Percentiles rank a stretch among this genome's conserved stretches.
These are phyloP conservation scores for Panonychus citri DNA, from an alignment of 1,140 invertebrate species.

Conservation along the genomic window DNA sequence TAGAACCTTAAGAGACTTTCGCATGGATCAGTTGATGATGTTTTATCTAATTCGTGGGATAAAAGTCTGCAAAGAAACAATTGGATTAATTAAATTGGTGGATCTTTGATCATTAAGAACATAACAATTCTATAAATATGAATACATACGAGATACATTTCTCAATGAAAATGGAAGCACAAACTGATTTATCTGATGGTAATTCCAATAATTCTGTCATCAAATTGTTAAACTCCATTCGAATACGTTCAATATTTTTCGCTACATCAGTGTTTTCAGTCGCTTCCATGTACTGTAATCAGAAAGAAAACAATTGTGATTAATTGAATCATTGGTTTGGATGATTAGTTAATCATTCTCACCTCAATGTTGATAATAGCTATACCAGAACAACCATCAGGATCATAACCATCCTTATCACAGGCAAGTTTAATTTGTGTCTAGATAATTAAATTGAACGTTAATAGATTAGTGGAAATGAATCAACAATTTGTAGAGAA, in stretches of 20 bases:
- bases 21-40: neutral
- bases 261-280: neutral
- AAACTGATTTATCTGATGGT: slow-evolving; percentile 1
- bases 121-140: too few species aligned
- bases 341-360: neutral
- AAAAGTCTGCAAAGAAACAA: too few species aligned
- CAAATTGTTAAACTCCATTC: neutral
- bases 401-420: slow-evolving; percentile 5
- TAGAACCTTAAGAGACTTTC: neutral
- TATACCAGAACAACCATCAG: slow-evolving; percentile 5
- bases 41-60: neutral
- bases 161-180: neutral
- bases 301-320: neutral
- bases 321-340: neutral
- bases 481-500: neutral
- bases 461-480: slow-evolving; percentile 1
- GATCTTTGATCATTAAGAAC: too few species aligned
- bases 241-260: slow-evolving; percentile 6
- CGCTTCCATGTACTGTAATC: slow-evolving; percentile 6
- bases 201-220: neutral
- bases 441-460: neutral
- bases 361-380: slow-evolving; percentile 9
- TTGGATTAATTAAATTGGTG: too few species aligned
- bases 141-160: neutral
- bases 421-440: slow-evolving; percentile 5